Conservation (phyloP, 2,113 vertebrate species). For the Cettia cetti region DNA sequence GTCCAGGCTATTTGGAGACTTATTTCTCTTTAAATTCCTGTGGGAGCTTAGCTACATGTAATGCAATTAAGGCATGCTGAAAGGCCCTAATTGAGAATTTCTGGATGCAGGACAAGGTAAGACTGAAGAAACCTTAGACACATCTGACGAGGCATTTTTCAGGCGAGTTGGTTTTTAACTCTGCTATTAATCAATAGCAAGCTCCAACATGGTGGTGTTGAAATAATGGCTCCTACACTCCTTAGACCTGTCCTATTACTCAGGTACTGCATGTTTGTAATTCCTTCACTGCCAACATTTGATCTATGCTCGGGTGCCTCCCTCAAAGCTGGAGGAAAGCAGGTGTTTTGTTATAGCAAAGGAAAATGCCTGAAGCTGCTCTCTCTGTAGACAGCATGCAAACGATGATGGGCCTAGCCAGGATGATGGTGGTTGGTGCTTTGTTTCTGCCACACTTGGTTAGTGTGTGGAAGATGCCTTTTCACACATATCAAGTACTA, state of each 20-base stretch:
- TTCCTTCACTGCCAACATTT: neutral
- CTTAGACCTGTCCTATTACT: neutral
- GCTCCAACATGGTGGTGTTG: neutral
- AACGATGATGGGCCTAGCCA: neutral
- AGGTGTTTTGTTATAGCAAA: neutral
- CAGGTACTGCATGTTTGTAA: neutral
- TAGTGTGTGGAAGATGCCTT: constrained; percentile 3
- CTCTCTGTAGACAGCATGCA: neutral
- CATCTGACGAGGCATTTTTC: neutral
- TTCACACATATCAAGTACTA: neutral
- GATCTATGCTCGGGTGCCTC: neutral
- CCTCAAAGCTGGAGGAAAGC: neutral
- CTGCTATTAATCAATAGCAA: neutral
- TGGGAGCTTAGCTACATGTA: neutral
- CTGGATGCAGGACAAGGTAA: neutral
- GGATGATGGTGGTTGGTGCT: neutral
- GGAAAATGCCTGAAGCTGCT: neutral
- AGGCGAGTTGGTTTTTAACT: neutral
- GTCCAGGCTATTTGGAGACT: neutral
- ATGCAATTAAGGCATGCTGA: neutral
- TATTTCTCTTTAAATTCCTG: neutral
- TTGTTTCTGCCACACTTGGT: neutral
- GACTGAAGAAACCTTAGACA: neutral
- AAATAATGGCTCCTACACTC: neutral
- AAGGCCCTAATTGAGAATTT: neutral